Evolutionary conservation across 2,888 invertebrate species (phyloP).

Genomic region (Fragum whitleyi): DNA sequence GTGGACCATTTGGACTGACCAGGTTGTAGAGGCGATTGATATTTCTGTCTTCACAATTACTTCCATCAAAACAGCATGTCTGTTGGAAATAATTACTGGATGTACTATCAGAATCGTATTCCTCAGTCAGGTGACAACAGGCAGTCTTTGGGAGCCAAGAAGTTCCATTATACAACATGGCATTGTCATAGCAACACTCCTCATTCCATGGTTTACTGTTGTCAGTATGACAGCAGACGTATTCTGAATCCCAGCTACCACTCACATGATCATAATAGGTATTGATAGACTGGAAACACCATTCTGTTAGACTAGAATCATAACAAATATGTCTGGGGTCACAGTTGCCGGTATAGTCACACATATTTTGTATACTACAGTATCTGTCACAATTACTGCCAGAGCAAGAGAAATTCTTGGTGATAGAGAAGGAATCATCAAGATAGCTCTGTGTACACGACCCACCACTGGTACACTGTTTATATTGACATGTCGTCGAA

Average conservation of each 20-base stretch:
- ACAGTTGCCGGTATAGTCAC: constrained; percentile 31
- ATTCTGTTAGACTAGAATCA: constrained; percentile 33
- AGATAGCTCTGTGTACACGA: background rate
- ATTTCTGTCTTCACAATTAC: constrained; percentile 2
- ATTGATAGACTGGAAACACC: constrained; percentile 38
- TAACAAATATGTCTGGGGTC: constrained; percentile 32
- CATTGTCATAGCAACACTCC: constrained; percentile 47
- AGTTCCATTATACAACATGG: background rate
- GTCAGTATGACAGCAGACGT: constrained; percentile 44
- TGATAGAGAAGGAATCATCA: background rate
- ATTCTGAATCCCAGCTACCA: constrained; percentile 21
- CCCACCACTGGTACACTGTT: background rate
- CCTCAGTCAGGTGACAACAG: constrained; percentile 36
- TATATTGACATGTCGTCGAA: constrained; percentile 27
- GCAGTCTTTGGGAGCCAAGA: background rate
- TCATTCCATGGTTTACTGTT: constrained; percentile 32
- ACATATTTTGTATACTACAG: constrained; percentile 38
- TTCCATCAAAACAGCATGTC: constrained; percentile 29
- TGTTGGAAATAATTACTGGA: constrained; percentile 10
- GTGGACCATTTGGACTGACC: background rate
- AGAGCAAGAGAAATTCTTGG: background rate
- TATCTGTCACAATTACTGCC: background rate
- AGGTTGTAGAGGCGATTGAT: background rate
- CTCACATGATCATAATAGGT: constrained; percentile 17
- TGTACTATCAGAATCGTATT: constrained; percentile 11